A percentile compares a stretch with the other conserved stretches of the same genome.
phyloP scores from a whole-genome alignment of 2,888 invertebrate genomes.

The Phasia obesa region DNA sequence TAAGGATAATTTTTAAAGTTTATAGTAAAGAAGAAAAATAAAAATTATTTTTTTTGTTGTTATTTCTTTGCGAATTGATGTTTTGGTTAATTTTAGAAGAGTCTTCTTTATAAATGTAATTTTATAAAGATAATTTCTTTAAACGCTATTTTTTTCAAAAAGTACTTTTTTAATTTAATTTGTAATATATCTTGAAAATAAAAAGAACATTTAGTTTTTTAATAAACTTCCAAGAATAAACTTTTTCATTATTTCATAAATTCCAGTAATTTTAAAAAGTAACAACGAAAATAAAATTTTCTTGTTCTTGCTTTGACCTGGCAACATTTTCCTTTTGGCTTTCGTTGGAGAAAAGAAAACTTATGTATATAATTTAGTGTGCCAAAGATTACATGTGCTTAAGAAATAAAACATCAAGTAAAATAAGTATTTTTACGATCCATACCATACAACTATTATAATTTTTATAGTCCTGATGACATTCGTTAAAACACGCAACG shows the following conservation, averaged over 20 bases:
- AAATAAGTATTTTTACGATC: slow-evolving; percentile 22
- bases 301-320: slow-evolving; percentile 14
- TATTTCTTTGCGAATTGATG: too few species aligned
- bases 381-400: not conserved
- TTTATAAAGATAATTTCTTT: too few species aligned
- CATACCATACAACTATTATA: slow-evolving; percentile 46
- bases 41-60: too few species aligned
- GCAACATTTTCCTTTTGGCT: slow-evolving; percentile 36
- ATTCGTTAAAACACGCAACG: slow-evolving; percentile 68
- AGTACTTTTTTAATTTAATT: too few species aligned
- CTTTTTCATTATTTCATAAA: too few species aligned
- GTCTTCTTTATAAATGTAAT: too few species aligned
- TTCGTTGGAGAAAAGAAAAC: not conserved
- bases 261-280: not conserved
- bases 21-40: too few species aligned
- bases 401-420: slow-evolving; percentile 19
- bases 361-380: not conserved
- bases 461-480: slow-evolving; percentile 66
- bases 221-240: too few species aligned
- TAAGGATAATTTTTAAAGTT: not conserved
- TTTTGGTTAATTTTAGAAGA: too few species aligned
- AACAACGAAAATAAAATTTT: not conserved
- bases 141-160: too few species aligned
- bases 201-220: not conserved
- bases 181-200: too few species aligned